These are phyloP conservation scores for Acholoe squamosa DNA, from an alignment of 2,888 invertebrate genomes.

Conservation along the genomic window DNA sequence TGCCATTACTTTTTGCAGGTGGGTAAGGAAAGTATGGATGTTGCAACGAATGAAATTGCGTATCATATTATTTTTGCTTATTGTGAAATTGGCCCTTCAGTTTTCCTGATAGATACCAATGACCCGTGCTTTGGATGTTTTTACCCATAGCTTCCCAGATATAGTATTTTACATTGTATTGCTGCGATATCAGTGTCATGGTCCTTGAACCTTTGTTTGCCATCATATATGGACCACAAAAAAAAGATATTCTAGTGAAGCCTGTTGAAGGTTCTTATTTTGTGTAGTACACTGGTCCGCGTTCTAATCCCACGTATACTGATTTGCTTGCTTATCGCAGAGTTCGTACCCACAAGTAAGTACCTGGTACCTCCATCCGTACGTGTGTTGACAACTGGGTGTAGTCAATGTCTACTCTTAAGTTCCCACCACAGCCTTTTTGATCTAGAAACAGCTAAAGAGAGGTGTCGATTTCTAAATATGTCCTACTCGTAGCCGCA, in stretches of 20 bases:
- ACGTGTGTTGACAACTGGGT: neutral
- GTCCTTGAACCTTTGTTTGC: neutral
- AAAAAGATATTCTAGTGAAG: neutral
- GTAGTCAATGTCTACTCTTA: neutral
- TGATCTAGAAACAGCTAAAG: too few species aligned
- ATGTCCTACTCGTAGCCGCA: too few species aligned
- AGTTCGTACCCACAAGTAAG: constrained; percentile 59
- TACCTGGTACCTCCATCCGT: neutral
- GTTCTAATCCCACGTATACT: constrained; percentile 31
- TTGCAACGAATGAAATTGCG: too few species aligned
- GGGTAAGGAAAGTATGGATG: too few species aligned
- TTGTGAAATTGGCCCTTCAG: neutral
- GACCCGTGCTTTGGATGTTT: neutral
- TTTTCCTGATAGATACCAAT: neutral
- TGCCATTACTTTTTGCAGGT: too few species aligned
- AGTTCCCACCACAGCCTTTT: too few species aligned
- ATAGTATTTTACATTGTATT: neutral
- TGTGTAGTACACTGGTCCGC: neutral
- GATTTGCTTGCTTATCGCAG: constrained; percentile 60
- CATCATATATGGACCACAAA: neutral
- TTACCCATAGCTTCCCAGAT: neutral
- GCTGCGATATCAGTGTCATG: neutral
- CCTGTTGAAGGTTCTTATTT: neutral
- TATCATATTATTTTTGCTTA: too few species aligned
- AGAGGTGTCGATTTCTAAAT: too few species aligned